Evolutionary conservation across 2,888 invertebrate species (phyloP).

Genomic region (Podotricha telesiphe): DNA sequence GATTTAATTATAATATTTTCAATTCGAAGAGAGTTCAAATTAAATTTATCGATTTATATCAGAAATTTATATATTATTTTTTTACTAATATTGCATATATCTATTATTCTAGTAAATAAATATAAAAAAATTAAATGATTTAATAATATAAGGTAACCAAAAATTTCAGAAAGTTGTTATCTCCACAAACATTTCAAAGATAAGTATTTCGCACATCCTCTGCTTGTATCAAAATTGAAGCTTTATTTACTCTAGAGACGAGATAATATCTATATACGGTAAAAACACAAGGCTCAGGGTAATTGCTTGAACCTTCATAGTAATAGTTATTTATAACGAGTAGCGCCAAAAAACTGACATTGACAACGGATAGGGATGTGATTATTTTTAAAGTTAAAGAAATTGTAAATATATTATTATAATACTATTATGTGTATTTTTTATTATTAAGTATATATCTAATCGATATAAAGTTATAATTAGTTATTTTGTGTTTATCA

Average conservation of each 20-base stretch:
- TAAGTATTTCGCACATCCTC: neutral
- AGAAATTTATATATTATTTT: too few relatives aligned
- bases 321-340: constrained; percentile 17
- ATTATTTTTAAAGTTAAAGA: neutral
- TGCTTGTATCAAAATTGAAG: neutral
- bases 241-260: constrained; percentile 2
- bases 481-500: too few relatives aligned
- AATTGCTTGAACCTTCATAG: constrained; percentile 28
- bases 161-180: neutral
- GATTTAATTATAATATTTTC: constrained; percentile 9
- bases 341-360: constrained; percentile 9
- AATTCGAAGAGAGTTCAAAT: too few relatives aligned
- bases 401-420: neutral
- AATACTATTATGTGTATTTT: neutral
- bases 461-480: too few relatives aligned
- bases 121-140: too few relatives aligned
- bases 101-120: too few relatives aligned
- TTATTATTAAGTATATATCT: neutral
- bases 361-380: neutral
- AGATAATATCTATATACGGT: constrained; percentile 22
- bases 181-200: neutral
- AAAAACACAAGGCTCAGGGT: constrained; percentile 14
- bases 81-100: too few relatives aligned
- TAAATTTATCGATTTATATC: too few relatives aligned
- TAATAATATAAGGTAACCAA: neutral